phyloP scores from a whole-genome alignment of 1,140 invertebrate genomes.

The Lycorma delicatula region DNA sequence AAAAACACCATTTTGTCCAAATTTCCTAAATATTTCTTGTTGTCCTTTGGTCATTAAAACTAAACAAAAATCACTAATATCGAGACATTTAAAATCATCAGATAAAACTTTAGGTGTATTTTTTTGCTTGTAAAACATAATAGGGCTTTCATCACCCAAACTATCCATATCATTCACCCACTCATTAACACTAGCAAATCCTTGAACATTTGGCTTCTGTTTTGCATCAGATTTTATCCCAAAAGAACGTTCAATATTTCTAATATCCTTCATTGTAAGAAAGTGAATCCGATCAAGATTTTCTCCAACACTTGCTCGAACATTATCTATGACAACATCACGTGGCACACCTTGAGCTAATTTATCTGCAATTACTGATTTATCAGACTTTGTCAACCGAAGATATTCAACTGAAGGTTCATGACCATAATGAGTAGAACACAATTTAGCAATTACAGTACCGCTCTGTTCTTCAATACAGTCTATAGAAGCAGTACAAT shows the following conservation, averaged over 20 bases:
- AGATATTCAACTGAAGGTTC: slow-evolving; percentile 8
- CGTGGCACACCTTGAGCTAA: slow-evolving; percentile 12
- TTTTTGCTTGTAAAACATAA: slow-evolving; percentile 10
- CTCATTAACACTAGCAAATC: background rate
- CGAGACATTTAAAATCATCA: background rate
- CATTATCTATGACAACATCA: slow-evolving; percentile 17
- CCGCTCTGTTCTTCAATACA: slow-evolving; percentile 12
- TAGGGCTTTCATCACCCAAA: slow-evolving; percentile 9
- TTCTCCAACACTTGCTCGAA: slow-evolving; percentile 7
- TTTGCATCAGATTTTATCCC: background rate
- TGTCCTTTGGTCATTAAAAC: slow-evolving; percentile 18
- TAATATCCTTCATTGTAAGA: slow-evolving; percentile 19
- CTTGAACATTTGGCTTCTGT: background rate
- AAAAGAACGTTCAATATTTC: slow-evolving; percentile 17
- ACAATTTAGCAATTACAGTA: slow-evolving; percentile 13
- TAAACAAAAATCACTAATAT: slow-evolving; percentile 11
- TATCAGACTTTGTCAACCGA: slow-evolving; percentile 15
- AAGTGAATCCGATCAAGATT: slow-evolving; percentile 16
- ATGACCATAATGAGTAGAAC: slow-evolving; percentile 19
- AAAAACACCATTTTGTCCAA: slow-evolving; percentile 12
- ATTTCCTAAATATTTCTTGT: slow-evolving; percentile 11
- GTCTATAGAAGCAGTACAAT: slow-evolving; percentile 18
- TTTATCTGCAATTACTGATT: slow-evolving; percentile 11
- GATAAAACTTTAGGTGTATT: background rate
- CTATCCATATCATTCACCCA: slow-evolving; percentile 12